Conservation (phyloP, 1,140 invertebrate species). For the Contarinia nasturtii region DNA sequence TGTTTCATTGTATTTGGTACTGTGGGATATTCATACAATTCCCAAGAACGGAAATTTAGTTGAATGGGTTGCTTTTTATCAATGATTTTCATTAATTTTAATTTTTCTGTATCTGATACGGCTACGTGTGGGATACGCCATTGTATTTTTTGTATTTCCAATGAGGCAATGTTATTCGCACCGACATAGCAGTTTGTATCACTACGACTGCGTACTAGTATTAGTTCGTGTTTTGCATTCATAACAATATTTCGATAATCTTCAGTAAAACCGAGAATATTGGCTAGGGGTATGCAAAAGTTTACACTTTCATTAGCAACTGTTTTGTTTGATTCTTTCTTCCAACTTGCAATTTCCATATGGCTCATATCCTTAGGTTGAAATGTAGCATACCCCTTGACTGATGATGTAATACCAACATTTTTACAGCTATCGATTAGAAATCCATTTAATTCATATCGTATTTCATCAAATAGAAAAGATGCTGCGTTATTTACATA, state of each 20-base stretch:
- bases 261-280: constrained; percentile 23
- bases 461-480: constrained; percentile 24
- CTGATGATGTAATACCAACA: constrained; percentile 18
- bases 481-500: constrained; percentile 19
- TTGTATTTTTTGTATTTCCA: constrained; percentile 7
- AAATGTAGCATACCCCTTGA: no score
- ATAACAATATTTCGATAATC: constrained; percentile 25
- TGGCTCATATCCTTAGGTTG: no score
- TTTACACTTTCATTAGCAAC: constrained; percentile 11
- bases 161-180: not conserved
- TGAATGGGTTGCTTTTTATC: constrained; percentile 8
- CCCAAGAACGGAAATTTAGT: constrained; percentile 18
- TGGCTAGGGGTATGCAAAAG: constrained; percentile 18
- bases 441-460: constrained; percentile 23
- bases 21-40: constrained; percentile 19
- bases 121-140: constrained; percentile 9
- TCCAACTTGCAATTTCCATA: no score
- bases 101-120: constrained; percentile 9
- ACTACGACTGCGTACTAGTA: constrained; percentile 17
- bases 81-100: constrained; percentile 10
- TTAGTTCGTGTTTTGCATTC: constrained; percentile 25
- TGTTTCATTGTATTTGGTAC: constrained; percentile 12
- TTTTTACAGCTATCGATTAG: constrained; percentile 23
- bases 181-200: constrained; percentile 9
- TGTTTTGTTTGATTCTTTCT: not conserved